Percentiles rank a stretch among this genome's conserved stretches.
Conservation (phyloP, 2,113 vertebrate species). For the Sapayoa aenigma region DNA sequence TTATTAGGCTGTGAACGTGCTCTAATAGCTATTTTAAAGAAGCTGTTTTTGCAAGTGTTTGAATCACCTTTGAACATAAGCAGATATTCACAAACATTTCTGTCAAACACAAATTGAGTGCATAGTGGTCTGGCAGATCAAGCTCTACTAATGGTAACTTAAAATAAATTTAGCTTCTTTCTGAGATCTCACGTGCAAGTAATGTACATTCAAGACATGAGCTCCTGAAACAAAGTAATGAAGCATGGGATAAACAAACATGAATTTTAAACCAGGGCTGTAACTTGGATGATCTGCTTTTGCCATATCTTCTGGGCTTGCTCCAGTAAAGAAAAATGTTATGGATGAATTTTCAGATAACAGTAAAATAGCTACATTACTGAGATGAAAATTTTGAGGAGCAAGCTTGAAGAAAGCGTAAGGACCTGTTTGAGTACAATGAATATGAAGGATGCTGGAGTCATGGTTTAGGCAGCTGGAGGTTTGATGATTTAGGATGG, state of each 20-base stretch:
- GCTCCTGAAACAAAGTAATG: not conserved
- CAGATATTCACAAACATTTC: not conserved
- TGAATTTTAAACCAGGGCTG: not conserved
- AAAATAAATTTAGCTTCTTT: not conserved
- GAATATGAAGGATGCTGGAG: not conserved
- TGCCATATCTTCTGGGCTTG: not conserved
- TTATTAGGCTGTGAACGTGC: not conserved
- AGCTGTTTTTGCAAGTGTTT: not conserved
- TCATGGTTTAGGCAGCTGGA: not conserved
- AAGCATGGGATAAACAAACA: not conserved
- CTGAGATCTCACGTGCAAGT: not conserved
- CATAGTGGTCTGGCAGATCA: not conserved
- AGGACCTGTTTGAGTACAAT: not conserved
- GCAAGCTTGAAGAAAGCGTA: not conserved
- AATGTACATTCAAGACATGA: not conserved
- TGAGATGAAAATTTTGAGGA: not conserved
- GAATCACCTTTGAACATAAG: not conserved
- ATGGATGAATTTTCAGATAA: not conserved
- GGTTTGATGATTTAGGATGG: not conserved
- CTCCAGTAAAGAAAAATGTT: not conserved
- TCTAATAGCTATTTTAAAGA: not conserved
- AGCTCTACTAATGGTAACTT: not conserved
- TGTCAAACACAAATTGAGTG: not conserved
- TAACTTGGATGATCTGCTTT: not conserved
- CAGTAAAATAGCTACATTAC: not conserved